A percentile compares a stretch with the other conserved stretches of the same genome.
Evolutionary conservation across 2,888 invertebrate genomes (phyloP).

Genomic region (Harpalus rufipes): DNA sequence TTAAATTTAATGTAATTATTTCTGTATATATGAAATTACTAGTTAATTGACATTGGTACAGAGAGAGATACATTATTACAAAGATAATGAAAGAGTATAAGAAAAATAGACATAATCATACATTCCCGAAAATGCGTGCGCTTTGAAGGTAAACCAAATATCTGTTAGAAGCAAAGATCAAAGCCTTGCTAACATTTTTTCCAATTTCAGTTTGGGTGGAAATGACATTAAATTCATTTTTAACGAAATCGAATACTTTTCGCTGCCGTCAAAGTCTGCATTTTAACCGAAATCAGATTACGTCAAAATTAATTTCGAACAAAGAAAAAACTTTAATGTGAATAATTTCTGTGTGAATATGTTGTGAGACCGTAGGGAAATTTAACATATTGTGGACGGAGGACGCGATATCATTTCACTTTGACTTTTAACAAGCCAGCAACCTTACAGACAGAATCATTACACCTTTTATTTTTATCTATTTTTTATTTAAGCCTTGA

Average conservation of each 20-base stretch:
- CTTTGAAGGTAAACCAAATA: slow-evolving; percentile 19
- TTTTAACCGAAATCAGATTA: slow-evolving; percentile 40
- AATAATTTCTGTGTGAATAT: slow-evolving; percentile 34
- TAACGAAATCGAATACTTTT: slow-evolving; percentile 48
- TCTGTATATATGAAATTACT: no score
- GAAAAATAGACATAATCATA: slow-evolving; percentile 3
- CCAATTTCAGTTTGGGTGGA: slow-evolving; percentile 49
- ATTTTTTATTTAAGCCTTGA: slow-evolving; percentile 31
- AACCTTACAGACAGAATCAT: slow-evolving; percentile 2
- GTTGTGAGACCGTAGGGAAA: slow-evolving; percentile 23
- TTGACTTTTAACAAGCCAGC: slow-evolving; percentile 30
- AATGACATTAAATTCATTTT: slow-evolving; percentile 48
- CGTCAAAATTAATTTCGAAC: slow-evolving; percentile 35
- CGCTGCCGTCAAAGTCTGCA: slow-evolving; percentile 37
- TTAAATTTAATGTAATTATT: no score
- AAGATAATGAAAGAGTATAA: neutral
- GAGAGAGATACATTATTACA: neutral
- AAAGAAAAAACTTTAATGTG: slow-evolving; percentile 46
- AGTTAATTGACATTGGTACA: no score
- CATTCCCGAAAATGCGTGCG: neutral
- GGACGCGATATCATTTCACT: slow-evolving; percentile 12
- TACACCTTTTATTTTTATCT: slow-evolving; percentile 25
- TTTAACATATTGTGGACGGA: neutral
- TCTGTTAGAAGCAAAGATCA: slow-evolving; percentile 46
- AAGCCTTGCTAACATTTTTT: slow-evolving; percentile 39